Base-by-base conservation (phyloP, 2,113 vertebrate species). In the Gopherus evgoodei region DNA sequence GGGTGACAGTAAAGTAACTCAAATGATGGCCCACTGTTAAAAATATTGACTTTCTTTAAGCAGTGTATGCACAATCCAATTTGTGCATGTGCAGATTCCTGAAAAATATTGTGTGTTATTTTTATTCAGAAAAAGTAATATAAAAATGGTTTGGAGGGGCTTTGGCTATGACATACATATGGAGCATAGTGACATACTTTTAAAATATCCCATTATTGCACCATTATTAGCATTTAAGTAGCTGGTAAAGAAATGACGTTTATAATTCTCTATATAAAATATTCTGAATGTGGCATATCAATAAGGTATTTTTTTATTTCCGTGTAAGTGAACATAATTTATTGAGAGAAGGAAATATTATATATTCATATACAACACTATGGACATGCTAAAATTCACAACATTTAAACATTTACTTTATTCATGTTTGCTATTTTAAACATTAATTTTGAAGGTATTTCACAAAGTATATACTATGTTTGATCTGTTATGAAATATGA, bases 401-500 rank as follows among this genome's bases (percentile, higher is more conserved):
- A 69, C 6, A 83, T 90, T 96, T 95, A 90, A 95, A 94, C 12
- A 78, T 35, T 95, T 57, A 8, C 29, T 88, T 75, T 38, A 24
- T 82, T 95, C 11, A 75, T 42, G 8, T 62, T 56, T 91, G 57
- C 59, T 81, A 79, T 54, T 19, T 93, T 87, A 94, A 96, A 94
- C 85, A 95, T 94, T 96, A 87, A 90, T 86, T 91, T 72, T 91
- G 42, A 91, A 96, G 91, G 85, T 69, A 81, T 76, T 92, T 91
- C 87, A 25, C 88, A 83, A 92, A 88, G 90, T 81, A 86, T n/a
- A 21, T 27, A 81, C 82, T 16, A 72, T 35, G 49, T 95, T 95
- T 91, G 44, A 90, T 95, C 83, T 79, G 56, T 72, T 96, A 96
- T 21, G 52, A 97, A 97, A 91, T 88, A 95, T 80, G 93, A 81